Evolutionary conservation across 2,797 vertebrate species (phyloP).

Genomic region (Calcarius lapponicus): DNA sequence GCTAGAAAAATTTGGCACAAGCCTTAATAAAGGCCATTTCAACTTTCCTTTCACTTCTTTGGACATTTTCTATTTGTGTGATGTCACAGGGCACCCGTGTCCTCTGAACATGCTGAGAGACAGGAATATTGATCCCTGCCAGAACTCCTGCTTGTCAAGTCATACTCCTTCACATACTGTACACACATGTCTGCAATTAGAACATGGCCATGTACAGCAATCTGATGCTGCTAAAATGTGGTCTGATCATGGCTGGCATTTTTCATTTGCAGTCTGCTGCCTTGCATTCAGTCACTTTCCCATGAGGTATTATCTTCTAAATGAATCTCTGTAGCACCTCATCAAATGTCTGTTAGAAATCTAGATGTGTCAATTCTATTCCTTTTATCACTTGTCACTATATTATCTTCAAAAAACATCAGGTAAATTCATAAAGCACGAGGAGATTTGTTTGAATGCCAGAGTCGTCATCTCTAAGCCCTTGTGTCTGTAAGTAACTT

Average conservation of each 20-base stretch:
- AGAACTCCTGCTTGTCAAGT: slow-evolving; percentile 1
- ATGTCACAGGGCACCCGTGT: not conserved
- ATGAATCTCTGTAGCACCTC: slow-evolving; percentile 60
- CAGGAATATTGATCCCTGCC: not conserved
- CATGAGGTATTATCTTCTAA: slow-evolving; percentile 10
- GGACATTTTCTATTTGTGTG: not conserved
- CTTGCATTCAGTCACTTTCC: slow-evolving; percentile 41
- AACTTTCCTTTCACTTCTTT: not conserved
- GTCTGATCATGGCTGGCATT: not conserved
- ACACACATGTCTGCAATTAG: slow-evolving; percentile 40
- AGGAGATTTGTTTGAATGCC: slow-evolving; percentile 50
- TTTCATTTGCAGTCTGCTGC: slow-evolving; percentile 47
- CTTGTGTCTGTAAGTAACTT: slow-evolving; percentile 45
- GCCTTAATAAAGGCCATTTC: not conserved
- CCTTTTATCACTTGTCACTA: slow-evolving; percentile 56
- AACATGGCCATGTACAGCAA: not conserved
- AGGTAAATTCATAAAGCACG: slow-evolving; percentile 56
- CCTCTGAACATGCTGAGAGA: not conserved
- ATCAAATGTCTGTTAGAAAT: slow-evolving; percentile 45
- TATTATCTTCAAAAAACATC: slow-evolving; percentile 65
- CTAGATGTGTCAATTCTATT: slow-evolving; percentile 30
- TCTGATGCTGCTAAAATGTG: slow-evolving; percentile 1
- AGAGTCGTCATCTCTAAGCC: slow-evolving; percentile 33
- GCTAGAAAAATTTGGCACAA: not conserved
- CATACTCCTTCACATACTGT: not conserved